Conservation (phyloP, 1,140 invertebrate species). For the Trichogramma pretiosum region DNA sequence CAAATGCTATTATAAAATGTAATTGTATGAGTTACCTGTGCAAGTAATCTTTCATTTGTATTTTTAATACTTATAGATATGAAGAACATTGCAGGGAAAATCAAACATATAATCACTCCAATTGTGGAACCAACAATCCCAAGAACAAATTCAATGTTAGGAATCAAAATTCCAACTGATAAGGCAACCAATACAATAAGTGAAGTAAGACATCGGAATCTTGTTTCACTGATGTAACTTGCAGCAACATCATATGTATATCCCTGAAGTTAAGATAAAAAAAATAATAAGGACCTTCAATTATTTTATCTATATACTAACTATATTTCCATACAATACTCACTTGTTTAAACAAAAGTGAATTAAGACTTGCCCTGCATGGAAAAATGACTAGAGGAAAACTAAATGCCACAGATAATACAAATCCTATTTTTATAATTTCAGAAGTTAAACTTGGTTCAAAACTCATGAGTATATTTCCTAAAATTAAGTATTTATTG, state of each 20-base stretch:
- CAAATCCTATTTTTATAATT: conserved; percentile 87
- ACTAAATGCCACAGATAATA: conserved; percentile 87
- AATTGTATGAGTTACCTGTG: conserved; percentile 52
- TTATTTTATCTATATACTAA: not conserved
- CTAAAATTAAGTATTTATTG: conserved; percentile 40
- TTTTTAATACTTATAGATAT: conserved; percentile 62
- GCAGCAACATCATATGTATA: conserved; percentile 47
- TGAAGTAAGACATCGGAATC: conserved; percentile 72
- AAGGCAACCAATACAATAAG: conserved; percentile 68
- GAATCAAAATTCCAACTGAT: conserved; percentile 66
- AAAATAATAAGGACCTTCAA: conserved; percentile 6
- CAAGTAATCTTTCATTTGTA: conserved; percentile 62
- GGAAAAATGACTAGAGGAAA: conserved; percentile 96
- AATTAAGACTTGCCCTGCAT: conserved; percentile 87
- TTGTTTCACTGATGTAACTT: conserved; percentile 65
- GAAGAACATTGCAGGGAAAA: conserved; percentile 78
- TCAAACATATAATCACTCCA: conserved; percentile 86
- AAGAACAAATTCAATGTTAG: conserved; percentile 86
- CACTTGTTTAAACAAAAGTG: conserved; percentile 80
- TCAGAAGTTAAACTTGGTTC: conserved; percentile 70
- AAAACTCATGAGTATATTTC: conserved; percentile 85
- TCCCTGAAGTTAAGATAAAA: conserved; percentile 30
- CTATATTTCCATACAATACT: conserved; percentile 3
- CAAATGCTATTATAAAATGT: conserved; percentile 9
- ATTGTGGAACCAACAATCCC: conserved; percentile 89